Evolutionary conservation across 2,888 invertebrate genomes (phyloP), one percentile per base, ranked within the genome.

Genomic region (Mystacides longicornis): DNA sequence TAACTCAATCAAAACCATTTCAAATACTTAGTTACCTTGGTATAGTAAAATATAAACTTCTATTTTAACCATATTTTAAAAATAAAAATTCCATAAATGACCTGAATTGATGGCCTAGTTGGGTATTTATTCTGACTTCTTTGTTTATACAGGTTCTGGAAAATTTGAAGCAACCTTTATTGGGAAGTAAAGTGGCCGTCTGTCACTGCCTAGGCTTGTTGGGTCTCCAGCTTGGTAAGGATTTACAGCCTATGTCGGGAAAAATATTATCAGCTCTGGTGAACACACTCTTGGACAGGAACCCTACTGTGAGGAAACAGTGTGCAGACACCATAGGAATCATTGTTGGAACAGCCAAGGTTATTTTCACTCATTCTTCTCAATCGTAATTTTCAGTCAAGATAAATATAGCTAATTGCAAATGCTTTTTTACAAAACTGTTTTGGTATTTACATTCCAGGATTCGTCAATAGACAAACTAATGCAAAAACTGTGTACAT

Each of bases 251-350:
- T 0, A 64, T 82, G 1, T 81, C 79, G 0, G 77, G 81, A 4
- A 82, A 81, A 66, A 76, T 82, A 46, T 72, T 83, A 69, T 68
- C 71, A 3, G 71, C 64, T 9, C 71, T 92, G 52, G 76, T 92
- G 37, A 83, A 83, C 62, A 92, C 93, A 0, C 75, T 93, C 18
- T 85, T 86, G 48, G 94, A 96, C 70, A 81, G 92, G 57, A 94
- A 93, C 67, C 75, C 83, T 0, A 86, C 88, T 0, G 84, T 94
- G 1, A 79, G 93, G 64, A 93, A 90, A 72, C 86, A 88, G 61
- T 91, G 87, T 68, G 89, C 93, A 0, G 81, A 82, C 54, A 86
- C 92, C 18, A 81, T 95, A 58, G 95, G 95, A 0, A 87, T 93
- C 66, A 77, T 95, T 3, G 86, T 91, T 7, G 84, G 85, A 16